Conservation (phyloP, 2,113 vertebrate genomes). For the Crotalus horridus region DNA sequence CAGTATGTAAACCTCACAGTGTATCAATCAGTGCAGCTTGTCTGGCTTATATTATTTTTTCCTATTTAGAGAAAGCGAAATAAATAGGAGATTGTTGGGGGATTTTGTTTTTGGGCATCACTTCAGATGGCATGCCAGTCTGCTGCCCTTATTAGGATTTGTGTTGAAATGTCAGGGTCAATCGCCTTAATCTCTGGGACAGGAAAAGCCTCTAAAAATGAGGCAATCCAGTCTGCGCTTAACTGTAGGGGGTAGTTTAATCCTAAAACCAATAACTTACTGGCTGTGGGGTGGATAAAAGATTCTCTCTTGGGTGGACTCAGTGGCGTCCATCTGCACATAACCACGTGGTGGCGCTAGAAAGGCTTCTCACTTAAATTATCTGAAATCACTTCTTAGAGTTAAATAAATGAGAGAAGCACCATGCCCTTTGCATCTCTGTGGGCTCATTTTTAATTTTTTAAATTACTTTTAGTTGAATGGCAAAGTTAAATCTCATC, state of each 20-base stretch:
- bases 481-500: neutral
- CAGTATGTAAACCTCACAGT: neutral
- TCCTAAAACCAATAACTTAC: constrained; percentile 2
- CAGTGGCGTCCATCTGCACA: neutral
- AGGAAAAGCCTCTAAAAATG: neutral
- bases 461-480: neutral
- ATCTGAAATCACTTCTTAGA: neutral
- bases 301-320: neutral
- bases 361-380: neutral
- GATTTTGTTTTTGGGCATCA: neutral
- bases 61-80: neutral
- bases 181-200: constrained; percentile 7
- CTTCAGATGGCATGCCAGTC: constrained; percentile 1
- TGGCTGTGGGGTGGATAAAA: neutral
- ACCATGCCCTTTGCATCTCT: neutral
- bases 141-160: constrained; percentile 12
- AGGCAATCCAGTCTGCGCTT: constrained; percentile 1
- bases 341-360: constrained; percentile 15
- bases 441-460: neutral
- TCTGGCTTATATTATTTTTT: neutral
- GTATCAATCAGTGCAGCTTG: neutral
- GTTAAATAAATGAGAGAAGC: neutral
- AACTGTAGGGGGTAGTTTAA: constrained; percentile 6
- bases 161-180: constrained; percentile 14
- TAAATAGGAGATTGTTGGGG: neutral